Conservation (phyloP, 2,888 invertebrate species). For the Dicyrtoma fusca region DNA sequence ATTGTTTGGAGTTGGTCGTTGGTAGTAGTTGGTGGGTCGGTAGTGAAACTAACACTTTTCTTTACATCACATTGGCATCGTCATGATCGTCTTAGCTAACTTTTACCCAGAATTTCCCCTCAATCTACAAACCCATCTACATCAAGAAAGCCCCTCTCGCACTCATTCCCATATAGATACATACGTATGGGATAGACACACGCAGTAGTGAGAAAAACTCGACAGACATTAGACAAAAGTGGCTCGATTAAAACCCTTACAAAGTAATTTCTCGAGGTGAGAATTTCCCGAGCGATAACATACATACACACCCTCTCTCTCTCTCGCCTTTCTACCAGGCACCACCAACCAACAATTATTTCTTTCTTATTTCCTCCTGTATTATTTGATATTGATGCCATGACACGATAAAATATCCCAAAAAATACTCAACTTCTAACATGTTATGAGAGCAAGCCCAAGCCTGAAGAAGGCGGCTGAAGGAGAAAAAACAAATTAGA, state of each 20-base stretch:
- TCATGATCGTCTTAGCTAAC: neutral
- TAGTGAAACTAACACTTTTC: no score
- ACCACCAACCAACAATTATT: slow-evolving; percentile 19
- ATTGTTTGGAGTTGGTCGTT: no score
- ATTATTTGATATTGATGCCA: slow-evolving; percentile 24
- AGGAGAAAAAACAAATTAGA: slow-evolving; percentile 13
- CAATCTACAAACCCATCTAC: neutral
- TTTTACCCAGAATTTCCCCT: slow-evolving; percentile 5
- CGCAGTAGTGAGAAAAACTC: slow-evolving; percentile 15
- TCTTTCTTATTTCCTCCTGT: neutral
- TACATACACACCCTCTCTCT: no score
- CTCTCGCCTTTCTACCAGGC: slow-evolving; percentile 38
- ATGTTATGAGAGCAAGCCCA: no score
- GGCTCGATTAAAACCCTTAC: slow-evolving; percentile 41
- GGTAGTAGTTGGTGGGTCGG: no score
- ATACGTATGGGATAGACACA: neutral
- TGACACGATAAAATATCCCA: slow-evolving; percentile 2
- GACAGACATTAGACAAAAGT: slow-evolving; percentile 39
- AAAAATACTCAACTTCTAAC: slow-evolving; percentile 1
- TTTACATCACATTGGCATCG: neutral
- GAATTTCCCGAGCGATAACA: slow-evolving; percentile 14
- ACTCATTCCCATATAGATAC: neutral
- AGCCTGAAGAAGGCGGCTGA: neutral
- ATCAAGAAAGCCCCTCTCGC: neutral
- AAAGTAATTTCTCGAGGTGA: slow-evolving; percentile 38